phyloP scores from a whole-genome alignment of 2,797 vertebrate species.

The Pagetopsis macropterus region DNA sequence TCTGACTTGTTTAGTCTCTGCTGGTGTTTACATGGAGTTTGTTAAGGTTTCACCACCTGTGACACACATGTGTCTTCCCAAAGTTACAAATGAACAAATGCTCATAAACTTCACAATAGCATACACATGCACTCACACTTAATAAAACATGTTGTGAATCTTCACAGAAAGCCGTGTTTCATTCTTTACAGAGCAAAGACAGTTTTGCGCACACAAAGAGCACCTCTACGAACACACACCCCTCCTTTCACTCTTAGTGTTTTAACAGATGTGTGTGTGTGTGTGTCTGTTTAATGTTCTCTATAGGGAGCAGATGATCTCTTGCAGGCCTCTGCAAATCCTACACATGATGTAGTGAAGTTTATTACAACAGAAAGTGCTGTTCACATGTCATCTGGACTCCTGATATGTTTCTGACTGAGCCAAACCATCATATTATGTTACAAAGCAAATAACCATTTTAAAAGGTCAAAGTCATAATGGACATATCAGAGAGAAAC shows the following conservation, averaged over 20 bases:
- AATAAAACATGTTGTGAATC: conserved; percentile 12
- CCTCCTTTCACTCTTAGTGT: conserved; percentile 13
- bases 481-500: not conserved
- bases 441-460: conserved; percentile 1
- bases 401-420: conserved; percentile 12
- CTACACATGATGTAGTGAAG: conserved; percentile 40
- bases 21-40: conserved; percentile 40
- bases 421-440: conserved; percentile 11
- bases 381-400: conserved; percentile 32
- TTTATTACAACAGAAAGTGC: conserved; percentile 30
- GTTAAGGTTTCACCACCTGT: conserved; percentile 39
- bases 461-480: conserved; percentile 13
- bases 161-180: conserved; percentile 13
- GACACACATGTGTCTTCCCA: conserved; percentile 22
- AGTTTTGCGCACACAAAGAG: conserved; percentile 4
- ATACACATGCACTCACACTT: not conserved
- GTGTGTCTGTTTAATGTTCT: conserved; percentile 17
- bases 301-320: conserved; percentile 34
- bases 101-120: not conserved
- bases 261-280: conserved; percentile 53
- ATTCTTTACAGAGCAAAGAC: conserved; percentile 6
- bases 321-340: conserved; percentile 34
- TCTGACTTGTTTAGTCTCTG: conserved; percentile 47
- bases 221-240: conserved; percentile 9
- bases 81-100: conserved; percentile 3